A percentile compares a stretch with the other conserved stretches of the same genome.
These are phyloP conservation scores for Bettongia penicillata DNA, from an alignment of 2,113 vertebrate genomes.

Conservation along the genomic window DNA sequence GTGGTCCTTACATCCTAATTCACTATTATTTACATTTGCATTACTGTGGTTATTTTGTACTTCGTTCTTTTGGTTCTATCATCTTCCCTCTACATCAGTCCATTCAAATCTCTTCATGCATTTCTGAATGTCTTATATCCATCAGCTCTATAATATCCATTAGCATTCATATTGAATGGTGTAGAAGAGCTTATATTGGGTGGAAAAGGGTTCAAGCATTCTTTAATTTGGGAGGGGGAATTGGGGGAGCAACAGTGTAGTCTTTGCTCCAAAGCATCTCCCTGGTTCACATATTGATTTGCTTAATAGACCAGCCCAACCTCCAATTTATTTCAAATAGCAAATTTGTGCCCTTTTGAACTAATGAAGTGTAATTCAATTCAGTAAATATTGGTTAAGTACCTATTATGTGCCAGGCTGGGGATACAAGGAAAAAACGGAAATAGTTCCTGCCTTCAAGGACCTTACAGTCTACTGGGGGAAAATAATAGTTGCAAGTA, in stretches of 20 bases:
- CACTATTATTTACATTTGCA: neutral
- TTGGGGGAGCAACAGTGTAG: neutral
- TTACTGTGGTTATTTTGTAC: neutral
- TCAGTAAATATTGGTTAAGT: neutral
- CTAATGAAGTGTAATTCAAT: slow-evolving; percentile 30
- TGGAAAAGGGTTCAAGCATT: neutral
- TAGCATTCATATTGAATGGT: neutral
- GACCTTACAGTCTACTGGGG: neutral
- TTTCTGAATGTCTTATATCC: neutral
- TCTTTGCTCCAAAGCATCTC: neutral
- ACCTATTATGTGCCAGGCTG: neutral
- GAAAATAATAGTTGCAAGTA: neutral
- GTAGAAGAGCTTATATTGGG: neutral
- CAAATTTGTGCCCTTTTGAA: slow-evolving; percentile 34
- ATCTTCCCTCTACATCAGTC: neutral
- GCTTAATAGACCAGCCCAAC: neutral
- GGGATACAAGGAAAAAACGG: neutral
- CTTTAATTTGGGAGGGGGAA: neutral
- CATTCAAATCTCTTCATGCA: neutral
- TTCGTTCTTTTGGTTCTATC: neutral
- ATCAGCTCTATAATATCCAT: neutral
- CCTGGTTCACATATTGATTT: neutral
- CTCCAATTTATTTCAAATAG: slow-evolving; percentile 29
- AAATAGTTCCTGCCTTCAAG: neutral
- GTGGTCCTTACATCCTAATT: neutral